Conservation (phyloP, 2,797 vertebrate species). For the Antennarius maculatus region DNA sequence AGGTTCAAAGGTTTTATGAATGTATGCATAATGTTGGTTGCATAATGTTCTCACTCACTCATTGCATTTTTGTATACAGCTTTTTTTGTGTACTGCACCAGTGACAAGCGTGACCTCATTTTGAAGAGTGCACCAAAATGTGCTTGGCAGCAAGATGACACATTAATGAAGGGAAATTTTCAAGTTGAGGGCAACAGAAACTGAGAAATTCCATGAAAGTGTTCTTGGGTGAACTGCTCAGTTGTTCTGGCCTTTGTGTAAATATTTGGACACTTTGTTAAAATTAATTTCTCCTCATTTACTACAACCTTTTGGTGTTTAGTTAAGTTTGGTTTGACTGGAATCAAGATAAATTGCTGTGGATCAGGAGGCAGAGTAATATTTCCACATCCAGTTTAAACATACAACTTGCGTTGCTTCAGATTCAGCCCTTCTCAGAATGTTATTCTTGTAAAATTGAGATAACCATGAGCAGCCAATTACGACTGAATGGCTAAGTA, state of each 20-base stretch:
- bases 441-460: conserved; percentile 7
- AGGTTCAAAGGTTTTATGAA: conserved; percentile 14
- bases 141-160: conserved; percentile 27
- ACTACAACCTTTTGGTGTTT: background rate
- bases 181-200: conserved; percentile 1
- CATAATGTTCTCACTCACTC: conserved; percentile 5
- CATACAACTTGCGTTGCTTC: conserved; percentile 7
- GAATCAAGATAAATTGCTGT: background rate
- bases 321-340: background rate
- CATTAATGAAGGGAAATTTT: conserved; percentile 3
- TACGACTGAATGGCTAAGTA: conserved; percentile 6
- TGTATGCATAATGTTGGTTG: conserved; percentile 26
- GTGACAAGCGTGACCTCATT: conserved; percentile 25
- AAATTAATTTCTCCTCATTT: too few species aligned
- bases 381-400: conserved; percentile 4
- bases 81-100: background rate
- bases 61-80: conserved; percentile 1
- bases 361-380: background rate
- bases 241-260: background rate
- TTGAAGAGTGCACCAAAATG: conserved; percentile 20
- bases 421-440: background rate
- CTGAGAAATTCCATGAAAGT: background rate
- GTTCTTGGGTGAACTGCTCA: background rate
- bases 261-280: background rate
- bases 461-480: background rate